phyloP scores from a whole-genome alignment of 2,797 vertebrate genomes.

The Erpetoichthys calabaricus region DNA sequence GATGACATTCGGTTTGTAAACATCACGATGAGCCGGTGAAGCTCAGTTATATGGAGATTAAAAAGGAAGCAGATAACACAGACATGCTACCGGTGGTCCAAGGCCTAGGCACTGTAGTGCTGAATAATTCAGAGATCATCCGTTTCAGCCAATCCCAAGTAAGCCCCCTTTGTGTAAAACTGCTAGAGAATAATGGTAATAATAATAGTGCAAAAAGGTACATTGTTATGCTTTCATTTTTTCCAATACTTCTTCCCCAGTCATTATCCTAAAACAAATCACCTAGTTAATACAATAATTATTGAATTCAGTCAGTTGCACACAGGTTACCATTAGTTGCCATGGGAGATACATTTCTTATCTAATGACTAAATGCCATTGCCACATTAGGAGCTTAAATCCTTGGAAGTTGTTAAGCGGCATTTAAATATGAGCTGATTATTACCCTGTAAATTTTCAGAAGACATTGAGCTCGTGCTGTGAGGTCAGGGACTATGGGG shows the following conservation, averaged over 20 bases:
- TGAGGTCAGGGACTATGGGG: constrained; percentile 35
- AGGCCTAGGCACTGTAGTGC: no score
- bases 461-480: constrained; percentile 31
- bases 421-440: constrained; percentile 50
- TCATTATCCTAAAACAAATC: constrained; percentile 16
- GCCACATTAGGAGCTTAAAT: constrained; percentile 27
- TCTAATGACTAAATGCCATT: constrained; percentile 25
- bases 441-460: constrained; percentile 35
- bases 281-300: constrained; percentile 24
- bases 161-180: no score
- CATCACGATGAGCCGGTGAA: no score
- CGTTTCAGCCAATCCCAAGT: no score
- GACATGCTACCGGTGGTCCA: no score
- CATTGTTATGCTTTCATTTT: no score
- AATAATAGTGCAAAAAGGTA: no score
- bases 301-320: constrained; percentile 13
- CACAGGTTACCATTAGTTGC: constrained; percentile 13
- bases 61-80: no score
- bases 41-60: no score
- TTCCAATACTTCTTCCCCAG: background rate
- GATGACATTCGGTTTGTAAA: no score
- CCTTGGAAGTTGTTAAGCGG: constrained; percentile 37
- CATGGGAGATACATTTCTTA: constrained; percentile 23
- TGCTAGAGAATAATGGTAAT: no score
- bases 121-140: no score